A percentile compares a stretch with the other conserved stretches of the same genome.
Conservation (phyloP, 2,888 invertebrate genomes). For the Onchidella celtica region DNA sequence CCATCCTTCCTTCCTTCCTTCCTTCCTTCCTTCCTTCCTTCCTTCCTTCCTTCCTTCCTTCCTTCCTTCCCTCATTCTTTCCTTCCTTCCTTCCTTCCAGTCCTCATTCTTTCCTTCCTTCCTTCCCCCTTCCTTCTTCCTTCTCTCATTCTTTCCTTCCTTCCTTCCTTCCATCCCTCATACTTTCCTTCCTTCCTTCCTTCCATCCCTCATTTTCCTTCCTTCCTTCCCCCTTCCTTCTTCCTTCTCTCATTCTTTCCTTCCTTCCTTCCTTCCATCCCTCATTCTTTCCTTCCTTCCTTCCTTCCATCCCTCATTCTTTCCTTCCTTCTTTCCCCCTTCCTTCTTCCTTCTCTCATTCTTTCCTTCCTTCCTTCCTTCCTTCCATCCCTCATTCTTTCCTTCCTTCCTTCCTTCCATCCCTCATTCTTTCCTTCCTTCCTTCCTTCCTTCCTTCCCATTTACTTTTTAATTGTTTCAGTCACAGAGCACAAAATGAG, state of each 20-base stretch:
- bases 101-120: neutral
- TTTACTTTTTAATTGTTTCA: neutral
- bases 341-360: neutral
- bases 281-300: neutral
- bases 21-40: neutral
- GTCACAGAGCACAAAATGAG: neutral
- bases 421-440: neutral
- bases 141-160: neutral
- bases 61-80: neutral
- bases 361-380: neutral
- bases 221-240: neutral
- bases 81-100: neutral
- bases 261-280: neutral
- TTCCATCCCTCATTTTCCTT: neutral
- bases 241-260: neutral
- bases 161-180: neutral
- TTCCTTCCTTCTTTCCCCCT: neutral
- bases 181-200: neutral
- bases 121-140: neutral
- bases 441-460: neutral
- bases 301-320: no score
- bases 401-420: no score
- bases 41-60: neutral
- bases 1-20: neutral
- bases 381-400: neutral